Evolutionary conservation across 2,797 vertebrate genomes (phyloP).

Genomic region (Cryptoblepharus egeriae): DNA sequence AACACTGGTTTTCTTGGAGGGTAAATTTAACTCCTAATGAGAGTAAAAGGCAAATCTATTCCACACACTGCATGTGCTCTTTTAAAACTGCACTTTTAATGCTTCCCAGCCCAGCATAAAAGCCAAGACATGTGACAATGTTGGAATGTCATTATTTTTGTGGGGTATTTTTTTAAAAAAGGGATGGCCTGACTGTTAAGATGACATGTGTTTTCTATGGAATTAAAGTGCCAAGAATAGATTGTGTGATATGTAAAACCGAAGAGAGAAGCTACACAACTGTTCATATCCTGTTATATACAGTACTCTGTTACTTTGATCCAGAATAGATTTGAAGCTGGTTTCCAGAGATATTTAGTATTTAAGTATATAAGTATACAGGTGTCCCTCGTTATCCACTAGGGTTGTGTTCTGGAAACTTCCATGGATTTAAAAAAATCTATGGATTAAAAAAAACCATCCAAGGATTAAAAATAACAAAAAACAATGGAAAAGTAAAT

Average conservation of each 20-base stretch:
- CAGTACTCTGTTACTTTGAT: conserved; percentile 45
- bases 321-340: conserved; percentile 42
- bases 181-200: conserved; percentile 19
- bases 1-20: conserved; percentile 7
- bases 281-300: conserved; percentile 33
- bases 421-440: too few relatives aligned
- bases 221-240: conserved; percentile 50
- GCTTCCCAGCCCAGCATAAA: conserved; percentile 19
- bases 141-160: neutral
- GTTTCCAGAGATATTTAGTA: conserved; percentile 41
- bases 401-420: too few relatives aligned
- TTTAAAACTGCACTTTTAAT: conserved; percentile 27
- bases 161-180: neutral
- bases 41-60: conserved; percentile 7
- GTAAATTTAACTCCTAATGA: conserved; percentile 27
- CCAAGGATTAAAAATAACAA: too few relatives aligned
- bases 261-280: neutral
- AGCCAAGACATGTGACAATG: conserved; percentile 22
- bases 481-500: too few relatives aligned
- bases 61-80: neutral
- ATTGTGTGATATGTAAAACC: conserved; percentile 43
- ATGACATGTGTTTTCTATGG: conserved; percentile 31
- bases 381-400: too few relatives aligned
- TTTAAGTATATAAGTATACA: too few relatives aligned
- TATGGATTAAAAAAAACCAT: too few relatives aligned